Base-by-base conservation (phyloP, 2,888 invertebrate species). In the Lampropteryx suffumata region DNA sequence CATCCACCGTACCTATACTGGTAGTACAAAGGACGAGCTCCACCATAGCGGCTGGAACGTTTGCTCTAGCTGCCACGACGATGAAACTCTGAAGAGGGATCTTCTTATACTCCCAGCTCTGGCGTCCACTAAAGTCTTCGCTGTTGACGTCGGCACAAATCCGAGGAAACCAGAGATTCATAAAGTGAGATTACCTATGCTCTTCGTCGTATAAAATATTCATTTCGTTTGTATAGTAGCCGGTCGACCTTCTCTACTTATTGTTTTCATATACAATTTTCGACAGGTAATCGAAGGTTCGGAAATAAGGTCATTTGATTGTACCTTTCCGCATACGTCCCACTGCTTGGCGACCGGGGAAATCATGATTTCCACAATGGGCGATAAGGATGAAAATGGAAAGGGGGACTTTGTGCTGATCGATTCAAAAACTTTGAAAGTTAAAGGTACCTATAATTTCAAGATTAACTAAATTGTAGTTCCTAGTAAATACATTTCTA, bases 1-100 rank as follows among this genome's bases (percentile, higher is more conserved):
- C 3, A 94, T 99, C 34, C 95, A 97, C 75, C 94, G 97, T 12
- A 92, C 97, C 0, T 92, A 93, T 66, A 95, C 98, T 67, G 95
- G 94, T 6, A 82, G 94, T 55, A 80, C 91, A 2, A 95, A 94
- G 0, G 97, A 99, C 70, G 99, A 99, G 78, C 84, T 99, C 0
- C 99, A 99, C 76, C 99, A 99, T 76, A 94, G 95, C 32, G 99
- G 99, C 0, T 99, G 99, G 99, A 99, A 99, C 76, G 94, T 97
- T 0, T 99, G 99, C 79, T 97, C 98, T 62, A 98, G 98, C 79
- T 99, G 98, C 78, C 93, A 95, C 76, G 82, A 85, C 41, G 81
- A 82, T 59, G 79, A 83, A 0, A 77, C 88, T 0, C 84, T 93
- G 3, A 92, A 91, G 50, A 91, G 99, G 12, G 93, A 97, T 76